Evolutionary conservation across 2,888 invertebrate species (phyloP).

Genomic region (Leptothorax acervorum): DNA sequence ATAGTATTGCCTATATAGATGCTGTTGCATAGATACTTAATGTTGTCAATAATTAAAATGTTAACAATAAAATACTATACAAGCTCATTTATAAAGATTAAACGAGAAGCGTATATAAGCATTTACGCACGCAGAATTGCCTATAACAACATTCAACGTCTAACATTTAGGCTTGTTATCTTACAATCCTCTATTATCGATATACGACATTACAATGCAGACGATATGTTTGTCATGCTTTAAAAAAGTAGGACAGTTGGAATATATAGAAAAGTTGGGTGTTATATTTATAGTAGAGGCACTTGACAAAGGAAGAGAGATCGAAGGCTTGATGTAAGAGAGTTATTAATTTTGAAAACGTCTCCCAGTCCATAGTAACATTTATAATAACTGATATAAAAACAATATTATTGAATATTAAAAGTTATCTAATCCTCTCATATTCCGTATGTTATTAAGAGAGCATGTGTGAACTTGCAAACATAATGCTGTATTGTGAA

Average conservation of each 20-base stretch:
- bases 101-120: conserved; percentile 73
- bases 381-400: conserved; percentile 1
- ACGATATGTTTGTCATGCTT: conserved; percentile 39
- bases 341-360: conserved; percentile 13
- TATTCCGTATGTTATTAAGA: conserved; percentile 5
- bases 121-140: conserved; percentile 70
- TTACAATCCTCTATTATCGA: not conserved
- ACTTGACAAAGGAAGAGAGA: not conserved
- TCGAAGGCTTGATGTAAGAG: not conserved
- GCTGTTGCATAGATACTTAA: conserved; percentile 67
- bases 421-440: not conserved
- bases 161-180: conserved; percentile 72
- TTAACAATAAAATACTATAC: conserved; percentile 54
- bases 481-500: not conserved
- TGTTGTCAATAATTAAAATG: conserved; percentile 57
- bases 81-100: conserved; percentile 72
- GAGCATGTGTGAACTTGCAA: conserved; percentile 7
- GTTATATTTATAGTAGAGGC: not conserved
- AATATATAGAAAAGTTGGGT: not conserved
- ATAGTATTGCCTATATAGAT: conserved; percentile 68
- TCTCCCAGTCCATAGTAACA: not conserved
- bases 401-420: not conserved
- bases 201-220: conserved; percentile 10
- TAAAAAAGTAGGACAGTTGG: not conserved
- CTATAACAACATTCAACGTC: conserved; percentile 58